phyloP scores from a whole-genome alignment of 2,113 vertebrate genomes.

The Onychostruthus taczanowskii region DNA sequence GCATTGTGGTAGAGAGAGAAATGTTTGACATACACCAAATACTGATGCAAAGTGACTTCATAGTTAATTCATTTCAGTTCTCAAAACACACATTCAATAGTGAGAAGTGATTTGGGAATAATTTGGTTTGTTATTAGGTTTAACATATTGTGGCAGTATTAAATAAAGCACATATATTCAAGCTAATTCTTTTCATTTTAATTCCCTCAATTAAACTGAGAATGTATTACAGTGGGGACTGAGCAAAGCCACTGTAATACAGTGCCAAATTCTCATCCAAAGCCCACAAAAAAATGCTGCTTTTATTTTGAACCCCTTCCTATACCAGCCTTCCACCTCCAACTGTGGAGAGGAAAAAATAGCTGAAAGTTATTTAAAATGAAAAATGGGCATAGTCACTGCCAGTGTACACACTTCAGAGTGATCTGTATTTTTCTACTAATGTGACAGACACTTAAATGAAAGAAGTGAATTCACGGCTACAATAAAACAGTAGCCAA shows the following conservation, averaged over 20 bases:
- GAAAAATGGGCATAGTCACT: slow-evolving; percentile 36
- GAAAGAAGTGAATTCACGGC: slow-evolving; percentile 64
- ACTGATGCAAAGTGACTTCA: neutral
- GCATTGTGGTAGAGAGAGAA: neutral
- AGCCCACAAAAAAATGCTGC: fast-evolving
- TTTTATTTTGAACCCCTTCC: neutral
- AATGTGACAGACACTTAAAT: slow-evolving; percentile 72
- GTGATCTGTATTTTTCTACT: slow-evolving; percentile 65
- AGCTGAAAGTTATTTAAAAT: slow-evolving; percentile 62
- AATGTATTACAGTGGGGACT: neutral
- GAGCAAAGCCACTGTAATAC: neutral
- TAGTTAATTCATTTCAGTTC: neutral
- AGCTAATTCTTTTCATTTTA: neutral
- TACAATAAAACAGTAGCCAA: slow-evolving; percentile 56
- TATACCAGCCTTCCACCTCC: neutral
- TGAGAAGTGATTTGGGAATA: neutral
- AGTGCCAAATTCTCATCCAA: neutral
- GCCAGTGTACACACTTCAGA: slow-evolving; percentile 38
- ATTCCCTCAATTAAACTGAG: neutral
- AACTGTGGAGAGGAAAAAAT: neutral
- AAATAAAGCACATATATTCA: neutral
- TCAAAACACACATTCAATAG: neutral
- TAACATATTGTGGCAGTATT: neutral
- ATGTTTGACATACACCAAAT: neutral
- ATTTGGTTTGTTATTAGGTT: slow-evolving; percentile 10